Conservation (phyloP, 2,113 vertebrate genomes). For the Indri indri region DNA sequence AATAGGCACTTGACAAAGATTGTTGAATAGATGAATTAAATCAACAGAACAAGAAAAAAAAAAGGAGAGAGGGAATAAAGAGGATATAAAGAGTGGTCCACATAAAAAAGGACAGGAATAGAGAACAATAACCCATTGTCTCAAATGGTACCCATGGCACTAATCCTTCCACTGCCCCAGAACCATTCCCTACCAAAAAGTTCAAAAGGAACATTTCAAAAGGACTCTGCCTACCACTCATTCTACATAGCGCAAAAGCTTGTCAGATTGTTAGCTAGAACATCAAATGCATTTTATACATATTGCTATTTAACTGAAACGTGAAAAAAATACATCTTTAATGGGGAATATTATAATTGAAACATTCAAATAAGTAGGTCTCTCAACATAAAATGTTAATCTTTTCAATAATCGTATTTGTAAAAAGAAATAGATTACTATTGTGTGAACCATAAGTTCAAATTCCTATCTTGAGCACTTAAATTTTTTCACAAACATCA, state of each 20-base stretch:
- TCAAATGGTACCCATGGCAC: neutral
- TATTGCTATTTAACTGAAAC: neutral
- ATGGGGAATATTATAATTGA: slow-evolving; percentile 3
- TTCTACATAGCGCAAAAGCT: neutral
- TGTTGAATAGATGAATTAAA: neutral
- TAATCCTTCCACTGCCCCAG: neutral
- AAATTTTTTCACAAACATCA: slow-evolving; percentile 43
- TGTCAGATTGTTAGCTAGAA: neutral
- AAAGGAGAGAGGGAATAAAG: neutral
- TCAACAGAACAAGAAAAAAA: neutral
- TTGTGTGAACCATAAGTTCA: slow-evolving; percentile 13
- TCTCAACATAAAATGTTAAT: slow-evolving; percentile 49
- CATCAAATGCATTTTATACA: neutral
- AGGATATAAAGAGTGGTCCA: neutral
- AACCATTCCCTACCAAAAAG: neutral
- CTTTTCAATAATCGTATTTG: slow-evolving; percentile 24
- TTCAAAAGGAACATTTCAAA: neutral
- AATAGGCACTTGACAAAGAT: neutral
- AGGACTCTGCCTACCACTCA: neutral
- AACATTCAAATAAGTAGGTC: neutral
- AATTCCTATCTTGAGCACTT: slow-evolving; percentile 46
- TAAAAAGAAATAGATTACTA: slow-evolving; percentile 42
- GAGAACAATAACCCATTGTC: neutral
- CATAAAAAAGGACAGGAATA: neutral
- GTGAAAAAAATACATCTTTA: neutral